Base-by-base conservation (phyloP, 2,888 invertebrate species). In the Kryphioiulus occultus region DNA sequence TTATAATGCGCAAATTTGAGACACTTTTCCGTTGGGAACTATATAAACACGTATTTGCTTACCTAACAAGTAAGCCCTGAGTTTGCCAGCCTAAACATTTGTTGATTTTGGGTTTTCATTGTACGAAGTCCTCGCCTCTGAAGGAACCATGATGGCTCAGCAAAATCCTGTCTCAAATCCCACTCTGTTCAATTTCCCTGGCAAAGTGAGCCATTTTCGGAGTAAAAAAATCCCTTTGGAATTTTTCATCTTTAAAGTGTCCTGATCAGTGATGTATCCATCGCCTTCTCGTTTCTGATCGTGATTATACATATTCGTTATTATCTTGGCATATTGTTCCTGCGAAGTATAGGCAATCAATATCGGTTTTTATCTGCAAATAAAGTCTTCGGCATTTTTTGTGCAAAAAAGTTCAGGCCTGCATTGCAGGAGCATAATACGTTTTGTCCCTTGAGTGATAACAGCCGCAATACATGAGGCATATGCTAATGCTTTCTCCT, bases 261-360 rank as follows among this genome's bases (percentile, higher is more conserved):
- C 22, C 22, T 7, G 59, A 59, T 59, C n/a, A 22, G 22, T 59
- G 59, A 59, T 59, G 59, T 22, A 59, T 59, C 22, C 59, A 59
- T 59, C 59, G 59, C 59, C 22, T 59, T 22, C 59, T 22, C 22
- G 7, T 59, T 59, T 59, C 22, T 59, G 59, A 59, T 59, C 59
- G n/a, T 59, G 59, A 59, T 59, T 59, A 59, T 22, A 59, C 59
- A 22, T 22, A 59, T 59, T n/a, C 59, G n/a, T 59, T 59, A 59
- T 59, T 59, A 59, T 59, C 59, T 59, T 59, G 22, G 59, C 59
- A 59, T 59, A 59, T 59, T 59, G 59, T 59, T 59, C 59, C 59
- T 22, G 7, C 22, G n/a, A 59, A 22, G 59, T 59, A 59, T 59
- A 22, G 59, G 59, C 59, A 59, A 59, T 59, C 59, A 59, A 59